These are phyloP conservation scores for Orycteropus afer DNA, from an alignment of 2,113 vertebrate genomes.

Conservation along the genomic window DNA sequence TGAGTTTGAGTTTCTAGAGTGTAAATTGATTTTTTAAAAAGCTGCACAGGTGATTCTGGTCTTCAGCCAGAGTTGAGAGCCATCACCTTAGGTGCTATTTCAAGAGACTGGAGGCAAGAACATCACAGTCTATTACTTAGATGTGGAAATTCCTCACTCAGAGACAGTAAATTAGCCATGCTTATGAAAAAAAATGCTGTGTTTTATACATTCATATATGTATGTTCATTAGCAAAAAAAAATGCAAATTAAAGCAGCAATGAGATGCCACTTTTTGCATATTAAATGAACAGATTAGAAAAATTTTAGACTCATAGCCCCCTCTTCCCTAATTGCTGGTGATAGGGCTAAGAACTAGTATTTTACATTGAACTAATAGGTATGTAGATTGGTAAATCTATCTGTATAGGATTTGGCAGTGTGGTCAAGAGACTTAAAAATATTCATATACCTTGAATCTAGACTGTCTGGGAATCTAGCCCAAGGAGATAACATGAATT, in stretches of 20 bases:
- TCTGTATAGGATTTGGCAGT: neutral
- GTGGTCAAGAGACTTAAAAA: slow-evolving; percentile 37
- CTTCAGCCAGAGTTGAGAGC: neutral
- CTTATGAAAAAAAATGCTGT: slow-evolving; percentile 6
- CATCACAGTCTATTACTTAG: neutral
- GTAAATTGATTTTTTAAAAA: neutral
- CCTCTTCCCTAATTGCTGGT: neutral
- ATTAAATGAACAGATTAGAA: slow-evolving; percentile 13
- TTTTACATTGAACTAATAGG: neutral
- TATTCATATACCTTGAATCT: slow-evolving; percentile 6
- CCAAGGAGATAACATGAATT: slow-evolving; percentile 56
- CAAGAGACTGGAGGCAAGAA: neutral
- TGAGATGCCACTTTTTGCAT: neutral
- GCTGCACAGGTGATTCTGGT: neutral
- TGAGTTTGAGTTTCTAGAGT: neutral
- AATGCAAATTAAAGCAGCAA: neutral
- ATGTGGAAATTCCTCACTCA: neutral
- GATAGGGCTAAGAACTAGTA: neutral
- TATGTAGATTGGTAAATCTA: slow-evolving; percentile 26
- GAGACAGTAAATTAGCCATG: neutral
- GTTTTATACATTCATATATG: neutral
- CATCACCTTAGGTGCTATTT: neutral
- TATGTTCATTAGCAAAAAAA: neutral
- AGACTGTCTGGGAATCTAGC: slow-evolving; percentile 50
- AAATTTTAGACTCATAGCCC: neutral